Conservation (phyloP, 2,888 invertebrate species). For the Himalopsyche kuldschensis region DNA sequence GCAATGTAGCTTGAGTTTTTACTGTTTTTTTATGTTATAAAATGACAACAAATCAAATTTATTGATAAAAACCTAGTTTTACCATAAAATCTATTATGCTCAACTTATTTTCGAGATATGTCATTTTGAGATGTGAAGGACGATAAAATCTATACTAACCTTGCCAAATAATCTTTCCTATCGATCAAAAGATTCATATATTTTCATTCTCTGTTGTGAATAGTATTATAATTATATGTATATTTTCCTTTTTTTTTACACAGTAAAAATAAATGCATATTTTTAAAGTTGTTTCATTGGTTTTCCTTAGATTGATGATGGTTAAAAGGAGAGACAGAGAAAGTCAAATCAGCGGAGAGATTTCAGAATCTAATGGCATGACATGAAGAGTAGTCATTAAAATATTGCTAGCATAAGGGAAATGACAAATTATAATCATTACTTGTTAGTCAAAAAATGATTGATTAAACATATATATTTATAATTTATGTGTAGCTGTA, state of each 20-base stretch:
- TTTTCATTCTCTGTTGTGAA: background rate
- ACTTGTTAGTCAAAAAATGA: background rate
- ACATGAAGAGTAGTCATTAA: background rate
- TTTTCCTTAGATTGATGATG: conserved; percentile 15
- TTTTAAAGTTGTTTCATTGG: conserved; percentile 19
- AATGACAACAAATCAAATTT: no score
- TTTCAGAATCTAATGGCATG: background rate
- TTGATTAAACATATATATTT: background rate
- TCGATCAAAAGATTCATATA: background rate
- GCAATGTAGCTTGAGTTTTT: no score
- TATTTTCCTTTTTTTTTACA: conserved; percentile 2
- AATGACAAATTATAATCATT: background rate
- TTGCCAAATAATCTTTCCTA: background rate
- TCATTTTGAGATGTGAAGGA: no score
- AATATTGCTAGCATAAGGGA: background rate
- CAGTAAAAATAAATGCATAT: conserved; percentile 18
- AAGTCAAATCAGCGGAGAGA: background rate
- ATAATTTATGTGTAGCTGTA: conserved; percentile 1
- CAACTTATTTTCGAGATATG: no score
- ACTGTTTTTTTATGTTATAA: no score
- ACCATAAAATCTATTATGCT: no score
- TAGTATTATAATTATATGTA: background rate
- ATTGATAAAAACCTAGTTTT: no score
- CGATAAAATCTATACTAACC: background rate
- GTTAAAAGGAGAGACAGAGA: conserved; percentile 8